These are phyloP conservation scores for Homalodisca vitripennis DNA, from an alignment of 1,140 invertebrate species.

Conservation along the genomic window DNA sequence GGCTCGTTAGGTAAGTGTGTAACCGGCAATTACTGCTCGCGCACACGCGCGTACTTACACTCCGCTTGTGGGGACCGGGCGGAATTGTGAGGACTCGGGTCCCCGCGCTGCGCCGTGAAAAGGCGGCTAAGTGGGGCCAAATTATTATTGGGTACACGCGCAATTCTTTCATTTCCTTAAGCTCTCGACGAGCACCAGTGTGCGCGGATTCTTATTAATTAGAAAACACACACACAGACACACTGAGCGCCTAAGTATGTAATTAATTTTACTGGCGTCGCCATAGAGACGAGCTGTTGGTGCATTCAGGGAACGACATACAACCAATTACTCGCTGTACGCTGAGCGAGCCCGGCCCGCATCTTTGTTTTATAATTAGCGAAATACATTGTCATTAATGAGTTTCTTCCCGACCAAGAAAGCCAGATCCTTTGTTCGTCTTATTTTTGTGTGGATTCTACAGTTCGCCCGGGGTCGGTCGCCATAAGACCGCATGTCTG, in stretches of 20 bases:
- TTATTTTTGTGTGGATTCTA: neutral
- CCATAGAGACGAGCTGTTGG: no score
- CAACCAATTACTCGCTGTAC: neutral
- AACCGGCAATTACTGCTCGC: no score
- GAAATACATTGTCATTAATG: neutral
- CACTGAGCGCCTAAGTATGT: constrained; percentile 9
- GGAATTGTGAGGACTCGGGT: neutral
- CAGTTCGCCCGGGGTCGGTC: no score
- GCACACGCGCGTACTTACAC: no score
- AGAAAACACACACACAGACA: no score
- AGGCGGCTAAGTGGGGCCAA: neutral
- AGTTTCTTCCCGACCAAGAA: neutral
- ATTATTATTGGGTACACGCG: neutral
- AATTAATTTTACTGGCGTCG: constrained; percentile 10
- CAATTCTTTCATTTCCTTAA: constrained; percentile 11
- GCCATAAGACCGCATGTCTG: no score
- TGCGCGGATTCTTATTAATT: constrained; percentile 7
- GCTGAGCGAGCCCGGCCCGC: no score
- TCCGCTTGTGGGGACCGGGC: no score
- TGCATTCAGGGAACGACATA: neutral
- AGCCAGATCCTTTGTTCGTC: neutral
- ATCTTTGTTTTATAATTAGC: neutral
- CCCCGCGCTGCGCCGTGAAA: neutral
- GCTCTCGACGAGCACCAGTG: neutral
- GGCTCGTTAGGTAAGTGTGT: no score